These are phyloP conservation scores for Cyanoramphus novaezelandiae DNA, from an alignment of 2,113 vertebrate species.

Conservation along the genomic window DNA sequence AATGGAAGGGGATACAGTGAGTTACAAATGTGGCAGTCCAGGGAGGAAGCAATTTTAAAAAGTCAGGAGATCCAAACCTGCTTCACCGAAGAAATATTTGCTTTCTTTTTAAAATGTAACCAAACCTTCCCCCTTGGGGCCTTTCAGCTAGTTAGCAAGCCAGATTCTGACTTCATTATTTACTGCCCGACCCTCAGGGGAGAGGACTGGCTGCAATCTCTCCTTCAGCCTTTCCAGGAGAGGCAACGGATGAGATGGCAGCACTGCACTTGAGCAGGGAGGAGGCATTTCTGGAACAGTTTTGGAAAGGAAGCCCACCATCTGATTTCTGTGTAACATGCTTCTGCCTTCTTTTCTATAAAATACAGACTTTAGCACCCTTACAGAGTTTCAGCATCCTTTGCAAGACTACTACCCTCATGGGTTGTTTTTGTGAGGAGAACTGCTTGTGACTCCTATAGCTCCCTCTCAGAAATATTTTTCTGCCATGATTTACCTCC, in stretches of 20 bases:
- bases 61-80: constrained; percentile 35
- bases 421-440: neutral
- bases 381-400: neutral
- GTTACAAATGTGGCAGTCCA: constrained; percentile 42
- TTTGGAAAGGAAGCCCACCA: neutral
- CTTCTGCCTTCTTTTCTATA: neutral
- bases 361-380: neutral
- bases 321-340: neutral
- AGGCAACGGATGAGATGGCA: neutral
- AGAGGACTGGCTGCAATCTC: neutral
- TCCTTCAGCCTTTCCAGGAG: neutral
- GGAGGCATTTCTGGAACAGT: neutral
- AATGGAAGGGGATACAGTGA: constrained; percentile 47
- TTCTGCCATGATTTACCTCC: neutral
- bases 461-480: neutral
- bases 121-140: neutral
- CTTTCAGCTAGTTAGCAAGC: neutral
- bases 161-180: constrained; percentile 26
- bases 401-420: neutral
- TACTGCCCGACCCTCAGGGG: neutral
- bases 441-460: neutral
- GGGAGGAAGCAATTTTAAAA: constrained; percentile 54
- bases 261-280: rapidly evolving
- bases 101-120: constrained; percentile 44
- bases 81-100: constrained; percentile 52